Evolutionary conservation across 2,113 vertebrate genomes (phyloP).

Genomic region (Caranx ignobilis): DNA sequence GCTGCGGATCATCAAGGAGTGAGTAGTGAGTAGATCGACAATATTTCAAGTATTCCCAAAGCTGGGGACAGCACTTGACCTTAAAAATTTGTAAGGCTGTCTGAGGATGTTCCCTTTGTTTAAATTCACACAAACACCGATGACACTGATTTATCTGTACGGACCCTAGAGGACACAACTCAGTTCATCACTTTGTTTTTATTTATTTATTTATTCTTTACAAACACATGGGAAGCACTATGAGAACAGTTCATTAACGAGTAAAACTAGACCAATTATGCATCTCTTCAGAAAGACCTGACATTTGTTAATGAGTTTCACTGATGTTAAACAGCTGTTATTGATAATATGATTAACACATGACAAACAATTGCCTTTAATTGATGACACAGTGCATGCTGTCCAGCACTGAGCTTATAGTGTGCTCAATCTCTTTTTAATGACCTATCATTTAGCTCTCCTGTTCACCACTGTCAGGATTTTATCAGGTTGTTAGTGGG

Average conservation of each 20-base stretch:
- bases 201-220: neutral
- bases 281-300: conserved; percentile 36
- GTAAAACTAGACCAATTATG: conserved; percentile 24
- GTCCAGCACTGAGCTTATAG: conserved; percentile 20
- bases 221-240: neutral
- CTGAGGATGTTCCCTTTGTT: neutral
- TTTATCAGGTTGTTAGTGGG: conserved; percentile 27
- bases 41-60: neutral
- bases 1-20: neutral
- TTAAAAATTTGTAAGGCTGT: neutral
- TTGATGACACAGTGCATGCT: conserved; percentile 43
- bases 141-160: too few species aligned
- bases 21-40: neutral
- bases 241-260: conserved; percentile 14
- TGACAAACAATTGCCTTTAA: conserved; percentile 55
- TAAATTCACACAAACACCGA: neutral
- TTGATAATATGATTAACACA: conserved; percentile 56
- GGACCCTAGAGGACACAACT: neutral
- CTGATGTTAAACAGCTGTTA: conserved; percentile 61
- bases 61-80: neutral
- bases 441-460: conserved; percentile 42
- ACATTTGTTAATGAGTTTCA: conserved; percentile 58
- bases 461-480: conserved; percentile 18
- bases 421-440: conserved; percentile 49
- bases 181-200: neutral